Evolutionary conservation across 2,113 vertebrate species (phyloP).

Genomic region (Serinus canaria): DNA sequence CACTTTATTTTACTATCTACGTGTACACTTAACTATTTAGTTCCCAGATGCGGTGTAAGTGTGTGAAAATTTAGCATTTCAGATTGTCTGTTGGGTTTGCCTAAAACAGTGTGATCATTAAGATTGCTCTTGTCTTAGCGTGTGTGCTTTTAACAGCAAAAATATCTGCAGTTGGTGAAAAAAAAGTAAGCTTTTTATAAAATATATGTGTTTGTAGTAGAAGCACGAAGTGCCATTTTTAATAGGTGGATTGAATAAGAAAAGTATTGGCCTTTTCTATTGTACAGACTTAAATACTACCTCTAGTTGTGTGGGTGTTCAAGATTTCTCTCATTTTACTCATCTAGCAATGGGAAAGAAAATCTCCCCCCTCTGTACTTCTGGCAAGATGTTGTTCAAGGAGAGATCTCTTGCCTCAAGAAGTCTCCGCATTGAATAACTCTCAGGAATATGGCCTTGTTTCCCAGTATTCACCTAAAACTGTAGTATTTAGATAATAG

Average conservation of each 20-base stretch:
- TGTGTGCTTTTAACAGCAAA: background rate
- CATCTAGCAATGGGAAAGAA: background rate
- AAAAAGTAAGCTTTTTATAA: background rate
- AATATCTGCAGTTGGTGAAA: background rate
- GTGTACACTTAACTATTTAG: background rate
- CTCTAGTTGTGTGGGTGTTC: background rate
- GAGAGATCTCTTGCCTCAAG: background rate
- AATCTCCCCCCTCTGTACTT: background rate
- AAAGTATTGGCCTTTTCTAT: background rate
- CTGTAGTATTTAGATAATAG: background rate
- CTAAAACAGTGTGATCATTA: background rate
- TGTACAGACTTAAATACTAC: background rate
- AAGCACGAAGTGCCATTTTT: background rate
- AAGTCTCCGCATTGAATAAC: background rate
- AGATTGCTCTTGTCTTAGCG: background rate
- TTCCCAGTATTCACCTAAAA: background rate
- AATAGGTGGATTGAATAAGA: background rate
- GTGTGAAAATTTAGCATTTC: background rate
- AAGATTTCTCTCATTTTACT: constrained; percentile 7
- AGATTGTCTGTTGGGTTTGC: background rate
- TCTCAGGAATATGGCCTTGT: background rate
- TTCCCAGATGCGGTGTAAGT: background rate
- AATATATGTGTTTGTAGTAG: background rate
- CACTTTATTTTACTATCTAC: background rate
- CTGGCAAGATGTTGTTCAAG: background rate